Percentiles rank a stretch among this genome's conserved stretches.
Conservation (phyloP, 2,113 vertebrate species). For the Chloropsis cyanopogon region DNA sequence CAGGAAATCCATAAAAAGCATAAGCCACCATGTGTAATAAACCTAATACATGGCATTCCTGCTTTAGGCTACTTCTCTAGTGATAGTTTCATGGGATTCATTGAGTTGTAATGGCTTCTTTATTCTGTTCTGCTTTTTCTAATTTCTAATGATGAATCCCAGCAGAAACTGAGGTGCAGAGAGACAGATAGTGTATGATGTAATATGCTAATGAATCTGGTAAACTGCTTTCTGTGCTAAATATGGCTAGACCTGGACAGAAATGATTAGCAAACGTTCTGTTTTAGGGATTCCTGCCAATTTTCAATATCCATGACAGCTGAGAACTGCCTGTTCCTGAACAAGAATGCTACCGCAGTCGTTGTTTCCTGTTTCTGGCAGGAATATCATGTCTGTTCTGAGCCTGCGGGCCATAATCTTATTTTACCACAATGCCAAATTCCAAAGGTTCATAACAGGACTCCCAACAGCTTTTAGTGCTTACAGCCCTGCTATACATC, state of each 20-base stretch:
- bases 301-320: not conserved
- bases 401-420: not conserved
- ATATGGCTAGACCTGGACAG: not conserved
- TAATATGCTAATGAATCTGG: not conserved
- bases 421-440: not conserved
- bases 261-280: fast-evolving
- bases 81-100: not conserved
- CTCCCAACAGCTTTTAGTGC: not conserved
- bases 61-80: not conserved
- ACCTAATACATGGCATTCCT: not conserved
- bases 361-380: not conserved
- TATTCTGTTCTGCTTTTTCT: not conserved
- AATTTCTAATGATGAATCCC: not conserved
- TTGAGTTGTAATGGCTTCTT: not conserved
- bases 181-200: not conserved
- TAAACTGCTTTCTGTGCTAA: not conserved
- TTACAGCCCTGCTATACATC: not conserved
- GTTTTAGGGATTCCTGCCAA: not conserved
- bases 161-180: not conserved
- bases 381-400: not conserved
- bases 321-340: not conserved
- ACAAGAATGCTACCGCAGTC: not conserved
- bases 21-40: not conserved
- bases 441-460: not conserved
- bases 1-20: not conserved